phyloP scores from a whole-genome alignment of 2,888 invertebrate genomes.

The Cotesia congregata region DNA sequence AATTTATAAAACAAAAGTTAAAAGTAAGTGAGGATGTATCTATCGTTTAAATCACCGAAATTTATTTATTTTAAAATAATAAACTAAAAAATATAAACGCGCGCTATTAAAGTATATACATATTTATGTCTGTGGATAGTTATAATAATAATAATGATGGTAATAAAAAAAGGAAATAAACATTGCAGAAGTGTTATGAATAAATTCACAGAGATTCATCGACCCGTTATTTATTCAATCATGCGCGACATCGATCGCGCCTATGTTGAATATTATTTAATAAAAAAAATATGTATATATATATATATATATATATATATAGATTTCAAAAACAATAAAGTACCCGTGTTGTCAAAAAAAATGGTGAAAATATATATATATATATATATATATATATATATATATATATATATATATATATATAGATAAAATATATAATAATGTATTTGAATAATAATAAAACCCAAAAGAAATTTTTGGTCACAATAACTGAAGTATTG shows the following conservation, averaged over 20 bases:
- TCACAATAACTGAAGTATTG: too few species aligned
- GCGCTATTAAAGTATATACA: neutral
- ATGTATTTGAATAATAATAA: too few species aligned
- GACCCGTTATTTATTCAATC: conserved; percentile 41
- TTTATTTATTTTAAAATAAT: neutral
- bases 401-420: neutral
- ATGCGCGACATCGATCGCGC: conserved; percentile 32
- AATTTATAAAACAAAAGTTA: too few species aligned
- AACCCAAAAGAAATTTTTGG: neutral
- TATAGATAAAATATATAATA: neutral
- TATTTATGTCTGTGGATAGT: neutral
- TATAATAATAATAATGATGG: conserved; percentile 1
- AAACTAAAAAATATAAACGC: neutral
- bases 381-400: neutral
- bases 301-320: neutral
- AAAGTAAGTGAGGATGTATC: neutral
- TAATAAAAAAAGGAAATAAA: conserved; percentile 1
- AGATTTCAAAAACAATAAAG: conserved; percentile 11
- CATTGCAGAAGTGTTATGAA: neutral
- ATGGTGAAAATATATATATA: neutral
- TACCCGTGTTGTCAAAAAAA: neutral
- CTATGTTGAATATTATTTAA: conserved; percentile 25
- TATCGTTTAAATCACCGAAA: neutral
- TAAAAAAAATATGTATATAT: neutral
- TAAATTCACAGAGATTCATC: conserved; percentile 26